Percentiles rank a stretch among this genome's conserved stretches.
These are phyloP conservation scores for Alectura lathami DNA, from an alignment of 2,113 vertebrate genomes.

Conservation along the genomic window DNA sequence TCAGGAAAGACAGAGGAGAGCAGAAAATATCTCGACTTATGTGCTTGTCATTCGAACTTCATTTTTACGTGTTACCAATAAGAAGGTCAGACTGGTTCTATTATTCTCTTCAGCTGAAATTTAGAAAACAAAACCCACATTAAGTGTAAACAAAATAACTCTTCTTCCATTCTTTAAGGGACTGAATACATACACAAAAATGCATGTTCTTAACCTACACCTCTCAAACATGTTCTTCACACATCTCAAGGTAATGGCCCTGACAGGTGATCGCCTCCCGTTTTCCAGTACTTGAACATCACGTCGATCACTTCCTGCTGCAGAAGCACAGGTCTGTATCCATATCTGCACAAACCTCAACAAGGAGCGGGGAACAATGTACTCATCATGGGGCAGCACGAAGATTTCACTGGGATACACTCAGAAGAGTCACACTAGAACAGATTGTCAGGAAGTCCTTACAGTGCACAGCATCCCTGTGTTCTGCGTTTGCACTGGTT, in stretches of 20 bases:
- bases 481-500: background rate
- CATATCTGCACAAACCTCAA: background rate
- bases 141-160: background rate
- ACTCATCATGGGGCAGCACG: background rate
- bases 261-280: background rate
- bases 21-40: background rate
- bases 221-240: background rate
- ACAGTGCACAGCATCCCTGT: background rate
- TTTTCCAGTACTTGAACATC: background rate
- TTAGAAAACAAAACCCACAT: background rate
- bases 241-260: background rate
- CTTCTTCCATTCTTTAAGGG: background rate
- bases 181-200: background rate
- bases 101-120: background rate
- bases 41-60: background rate
- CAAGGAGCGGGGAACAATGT: background rate
- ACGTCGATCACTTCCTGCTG: background rate
- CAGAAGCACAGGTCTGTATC: background rate
- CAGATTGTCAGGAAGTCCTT: background rate
- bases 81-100: background rate
- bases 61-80: background rate
- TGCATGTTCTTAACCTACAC: background rate
- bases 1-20: background rate
- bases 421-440: background rate
- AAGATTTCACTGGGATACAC: background rate